phyloP scores from a whole-genome alignment of 1,140 invertebrate species.

The Camponotus pennsylvanicus region DNA sequence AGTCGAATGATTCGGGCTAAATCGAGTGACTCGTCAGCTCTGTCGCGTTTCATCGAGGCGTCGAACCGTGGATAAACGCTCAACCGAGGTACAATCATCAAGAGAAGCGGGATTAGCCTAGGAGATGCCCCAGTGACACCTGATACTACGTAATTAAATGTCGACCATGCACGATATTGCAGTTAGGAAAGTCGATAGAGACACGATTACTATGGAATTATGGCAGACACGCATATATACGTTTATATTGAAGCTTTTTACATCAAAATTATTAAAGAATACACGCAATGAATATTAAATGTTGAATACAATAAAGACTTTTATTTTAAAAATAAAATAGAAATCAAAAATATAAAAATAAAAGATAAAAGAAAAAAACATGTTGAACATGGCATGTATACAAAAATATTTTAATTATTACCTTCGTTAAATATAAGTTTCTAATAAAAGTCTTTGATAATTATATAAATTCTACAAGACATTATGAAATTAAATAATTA shows the following conservation, averaged over 20 bases:
- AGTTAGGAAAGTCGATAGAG: not conserved
- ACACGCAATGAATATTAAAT: not conserved
- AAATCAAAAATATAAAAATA: not conserved
- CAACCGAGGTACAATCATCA: constrained; percentile 69
- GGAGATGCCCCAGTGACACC: constrained; percentile 70
- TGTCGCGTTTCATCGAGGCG: constrained; percentile 67
- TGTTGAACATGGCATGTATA: no score
- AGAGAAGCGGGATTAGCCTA: constrained; percentile 25
- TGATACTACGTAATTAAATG: constrained; percentile 73
- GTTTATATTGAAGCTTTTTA: not conserved
- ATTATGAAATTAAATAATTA: not conserved
- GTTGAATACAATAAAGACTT: not conserved
- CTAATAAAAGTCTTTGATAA: not conserved
- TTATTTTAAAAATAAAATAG: not conserved
- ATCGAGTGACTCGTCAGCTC: constrained; percentile 63
- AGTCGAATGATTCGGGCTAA: constrained; percentile 68
- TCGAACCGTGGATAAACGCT: constrained; percentile 72
- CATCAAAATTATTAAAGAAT: not conserved
- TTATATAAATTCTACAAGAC: not conserved
- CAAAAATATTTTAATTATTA: not conserved
- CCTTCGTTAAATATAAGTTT: not conserved
- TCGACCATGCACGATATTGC: not conserved
- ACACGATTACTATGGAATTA: constrained; percentile 6
- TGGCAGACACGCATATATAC: not conserved
- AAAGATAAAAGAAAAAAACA: not conserved